Evolutionary conservation across 2,113 vertebrate genomes (phyloP).

Genomic region (Proteles cristata): DNA sequence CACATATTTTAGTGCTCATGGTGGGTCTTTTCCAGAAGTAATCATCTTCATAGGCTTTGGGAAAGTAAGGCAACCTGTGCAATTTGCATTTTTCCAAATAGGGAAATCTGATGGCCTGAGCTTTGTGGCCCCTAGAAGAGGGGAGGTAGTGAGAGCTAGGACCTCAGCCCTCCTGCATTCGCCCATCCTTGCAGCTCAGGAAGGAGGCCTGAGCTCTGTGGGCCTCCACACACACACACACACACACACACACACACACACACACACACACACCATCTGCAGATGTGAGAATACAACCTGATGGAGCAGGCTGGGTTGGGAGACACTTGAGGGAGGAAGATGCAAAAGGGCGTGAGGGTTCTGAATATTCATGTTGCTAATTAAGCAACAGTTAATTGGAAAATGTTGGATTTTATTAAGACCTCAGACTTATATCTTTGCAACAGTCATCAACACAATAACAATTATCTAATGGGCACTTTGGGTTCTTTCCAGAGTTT

Average conservation of each 20-base stretch:
- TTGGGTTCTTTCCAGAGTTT: conserved; percentile 71
- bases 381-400: conserved; percentile 80
- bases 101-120: neutral
- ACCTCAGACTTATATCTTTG: conserved; percentile 70
- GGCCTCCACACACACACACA: neutral
- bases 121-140: neutral
- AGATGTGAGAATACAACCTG: neutral
- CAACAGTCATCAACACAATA: conserved; percentile 65
- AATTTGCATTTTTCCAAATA: neutral
- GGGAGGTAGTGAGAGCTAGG: neutral
- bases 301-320: neutral
- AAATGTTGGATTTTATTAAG: conserved; percentile 78
- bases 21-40: neutral
- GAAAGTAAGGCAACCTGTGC: neutral
- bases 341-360: neutral
- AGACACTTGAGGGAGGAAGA: neutral
- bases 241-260: too few species aligned
- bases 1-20: neutral
- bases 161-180: neutral
- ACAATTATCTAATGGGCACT: conserved; percentile 76
- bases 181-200: neutral
- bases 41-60: neutral
- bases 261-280: neutral
- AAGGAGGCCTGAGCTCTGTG: neutral
- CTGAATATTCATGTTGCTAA: conserved; percentile 77